Percentiles rank a stretch among this genome's conserved stretches.
phyloP scores from a whole-genome alignment of 2,888 invertebrate genomes.

The Daptonema setosum region DNA sequence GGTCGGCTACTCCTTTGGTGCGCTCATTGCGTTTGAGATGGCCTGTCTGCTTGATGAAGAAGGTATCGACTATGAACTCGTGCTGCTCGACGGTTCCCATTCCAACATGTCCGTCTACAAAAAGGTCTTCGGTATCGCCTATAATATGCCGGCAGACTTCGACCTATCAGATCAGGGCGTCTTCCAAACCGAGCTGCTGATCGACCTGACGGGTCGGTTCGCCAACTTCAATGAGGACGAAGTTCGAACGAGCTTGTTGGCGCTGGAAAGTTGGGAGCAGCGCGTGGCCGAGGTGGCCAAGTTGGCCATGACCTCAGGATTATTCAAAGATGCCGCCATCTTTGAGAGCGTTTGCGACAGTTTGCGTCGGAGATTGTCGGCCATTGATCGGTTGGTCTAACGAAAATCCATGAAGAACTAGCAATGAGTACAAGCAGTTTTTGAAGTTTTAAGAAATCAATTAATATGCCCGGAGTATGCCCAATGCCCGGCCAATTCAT shows the following conservation, averaged over 20 bases:
- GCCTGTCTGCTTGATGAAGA: conserved; percentile 50
- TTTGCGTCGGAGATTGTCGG: too few relatives aligned
- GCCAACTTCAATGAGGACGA: conserved; percentile 47
- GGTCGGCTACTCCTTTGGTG: conserved; percentile 80
- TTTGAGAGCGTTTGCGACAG: conserved; percentile 24
- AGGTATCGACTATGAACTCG: conserved; percentile 31
- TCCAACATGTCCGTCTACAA: conserved; percentile 27
- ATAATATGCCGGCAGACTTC: conserved; percentile 19
- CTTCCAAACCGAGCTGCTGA: conserved; percentile 40
- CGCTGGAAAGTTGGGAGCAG: conserved; percentile 40
- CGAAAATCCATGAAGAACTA: too few relatives aligned
- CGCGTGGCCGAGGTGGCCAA: conserved; percentile 37
- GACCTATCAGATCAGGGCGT: conserved; percentile 25
- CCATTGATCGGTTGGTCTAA: too few relatives aligned
- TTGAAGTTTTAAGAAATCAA: too few relatives aligned
- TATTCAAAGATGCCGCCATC: too few relatives aligned
- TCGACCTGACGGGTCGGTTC: conserved; percentile 59
- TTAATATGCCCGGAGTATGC: too few relatives aligned
- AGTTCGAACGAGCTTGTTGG: conserved; percentile 37
- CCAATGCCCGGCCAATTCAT: too few relatives aligned
- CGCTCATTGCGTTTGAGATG: conserved; percentile 80
- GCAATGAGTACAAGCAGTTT: too few relatives aligned
- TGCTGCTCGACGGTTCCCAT: conserved; percentile 55
- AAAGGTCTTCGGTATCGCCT: conserved; percentile 6
- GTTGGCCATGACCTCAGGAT: conserved; percentile 39